Base-by-base conservation (phyloP, 2,113 vertebrate genomes). In the Amphiprion percula region DNA sequence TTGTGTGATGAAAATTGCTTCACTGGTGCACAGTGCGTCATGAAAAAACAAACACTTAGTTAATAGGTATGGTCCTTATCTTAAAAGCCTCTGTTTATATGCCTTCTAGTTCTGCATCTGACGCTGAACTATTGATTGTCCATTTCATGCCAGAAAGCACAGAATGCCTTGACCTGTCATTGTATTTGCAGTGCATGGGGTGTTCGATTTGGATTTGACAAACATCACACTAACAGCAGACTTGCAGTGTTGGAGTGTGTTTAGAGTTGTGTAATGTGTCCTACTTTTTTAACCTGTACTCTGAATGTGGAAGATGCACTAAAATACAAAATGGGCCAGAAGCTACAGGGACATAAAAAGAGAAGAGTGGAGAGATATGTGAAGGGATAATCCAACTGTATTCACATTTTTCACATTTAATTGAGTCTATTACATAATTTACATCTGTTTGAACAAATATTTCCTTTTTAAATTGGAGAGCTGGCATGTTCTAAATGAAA, bases 151-250 rank as follows among this genome's bases (percentile, higher is more conserved):
- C 52, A 63, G 17, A n/a, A 56, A n/a, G 16, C 0, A 0, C 56
- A 41, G 16, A 44, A 39, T n/a, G 17, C 50, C 19, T 41, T 67
- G 58, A 60, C 39, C 59, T 37, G 6, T 1, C 24, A 6, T 10
- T 5, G 10, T 1, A 39, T 49, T 37, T 24, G 5, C 10, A 21
- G 8, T 60, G 26, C 0, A 24, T 24, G 60, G 0, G 9, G 1
- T 2, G 19, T 19, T 68, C 12, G 2, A 10, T 52, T 24, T n/a
- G 10, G 24, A 24, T 24, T 28, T 2, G 4, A 44, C 7, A 64
- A 49, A 68, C 26, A 62, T 59, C 46, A 74, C 1, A 15, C 14
- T 61, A 71, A 64, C 66, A 59, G 5, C 41, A 14, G 30, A 44
- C 5, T 14, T 58, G 49, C 26, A 19, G 5, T 24, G 14, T n/a